Percentiles rank a stretch among this genome's conserved stretches.
phyloP scores from a whole-genome alignment of 2,888 invertebrate species.

The Cephus pulcher region DNA sequence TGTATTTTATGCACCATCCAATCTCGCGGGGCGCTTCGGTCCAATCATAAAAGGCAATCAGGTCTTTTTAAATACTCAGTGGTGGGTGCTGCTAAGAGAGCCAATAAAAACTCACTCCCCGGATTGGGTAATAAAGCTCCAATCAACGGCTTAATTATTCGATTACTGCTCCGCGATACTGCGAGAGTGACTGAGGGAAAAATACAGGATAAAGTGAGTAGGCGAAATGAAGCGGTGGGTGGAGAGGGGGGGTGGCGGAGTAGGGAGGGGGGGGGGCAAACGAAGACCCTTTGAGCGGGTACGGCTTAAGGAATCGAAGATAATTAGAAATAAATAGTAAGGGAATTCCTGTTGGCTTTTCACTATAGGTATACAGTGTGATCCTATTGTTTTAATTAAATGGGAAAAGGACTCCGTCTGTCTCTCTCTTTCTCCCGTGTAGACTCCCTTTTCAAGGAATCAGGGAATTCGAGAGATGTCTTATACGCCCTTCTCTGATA shows the following conservation, averaged over 20 bases:
- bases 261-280: constrained; percentile 2
- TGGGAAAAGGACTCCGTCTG: constrained; percentile 28
- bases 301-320: constrained; percentile 62
- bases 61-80: constrained; percentile 56
- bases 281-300: constrained; percentile 13
- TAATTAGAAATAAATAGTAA: constrained; percentile 66
- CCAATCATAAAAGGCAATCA: constrained; percentile 53
- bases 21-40: constrained; percentile 49
- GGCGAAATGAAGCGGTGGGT: constrained; percentile 15
- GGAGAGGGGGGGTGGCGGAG: constrained; percentile 26
- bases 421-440: constrained; percentile 1
- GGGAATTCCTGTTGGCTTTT: constrained; percentile 29
- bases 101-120: constrained; percentile 65
- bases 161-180: constrained; percentile 48
- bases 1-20: constrained; percentile 54
- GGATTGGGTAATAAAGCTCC: constrained; percentile 66
- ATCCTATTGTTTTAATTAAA: constrained; percentile 65
- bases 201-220: constrained; percentile 2
- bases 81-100: constrained; percentile 41
- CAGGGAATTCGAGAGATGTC: constrained; percentile 5
- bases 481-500: constrained; percentile 53
- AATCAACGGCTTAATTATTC: constrained; percentile 67
- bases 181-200: background rate
- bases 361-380: constrained; percentile 37
- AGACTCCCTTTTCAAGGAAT: background rate